Conservation (phyloP, 2,113 vertebrate species). For the Apodemus sylvaticus region DNA sequence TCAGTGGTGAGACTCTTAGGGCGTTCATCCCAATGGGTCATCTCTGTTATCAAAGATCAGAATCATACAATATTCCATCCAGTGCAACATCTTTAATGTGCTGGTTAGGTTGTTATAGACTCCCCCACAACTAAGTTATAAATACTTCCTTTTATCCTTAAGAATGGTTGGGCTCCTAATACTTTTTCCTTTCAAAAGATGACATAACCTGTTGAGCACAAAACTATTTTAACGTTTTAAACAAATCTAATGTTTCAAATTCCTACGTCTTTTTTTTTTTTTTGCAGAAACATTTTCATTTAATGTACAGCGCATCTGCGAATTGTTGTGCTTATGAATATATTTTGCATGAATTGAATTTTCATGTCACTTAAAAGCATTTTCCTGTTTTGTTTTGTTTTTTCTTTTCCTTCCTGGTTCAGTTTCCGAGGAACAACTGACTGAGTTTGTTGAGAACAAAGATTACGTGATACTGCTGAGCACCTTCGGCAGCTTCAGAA, state of each 20-base stretch:
- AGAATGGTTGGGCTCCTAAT: background rate
- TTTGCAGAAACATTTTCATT: background rate
- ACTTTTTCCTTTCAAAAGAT: background rate
- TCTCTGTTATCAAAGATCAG: background rate
- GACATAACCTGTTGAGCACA: background rate
- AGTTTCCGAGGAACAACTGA: slow-evolving; percentile 93
- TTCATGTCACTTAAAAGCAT: background rate
- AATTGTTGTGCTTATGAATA: background rate
- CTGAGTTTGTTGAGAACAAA: slow-evolving; percentile 95
- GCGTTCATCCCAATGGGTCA: background rate
- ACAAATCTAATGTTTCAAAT: background rate
- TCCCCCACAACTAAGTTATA: background rate
- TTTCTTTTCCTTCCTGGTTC: slow-evolving; percentile 69
- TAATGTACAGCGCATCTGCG: background rate
- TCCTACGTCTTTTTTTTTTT: background rate
- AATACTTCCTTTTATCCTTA: slow-evolving; percentile 27
- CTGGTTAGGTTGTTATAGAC: background rate
- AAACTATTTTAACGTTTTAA: background rate
- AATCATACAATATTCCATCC: background rate
- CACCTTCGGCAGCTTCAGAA: slow-evolving; percentile 87
- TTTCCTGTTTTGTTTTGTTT: slow-evolving; percentile 1
- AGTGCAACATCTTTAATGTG: background rate
- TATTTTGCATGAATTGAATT: slow-evolving; percentile 33
- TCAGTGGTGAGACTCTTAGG: background rate
- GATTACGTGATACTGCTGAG: slow-evolving; percentile 91